Evolutionary conservation across 2,797 vertebrate genomes (phyloP).

Genomic region (Micropoecilia bifurca): DNA sequence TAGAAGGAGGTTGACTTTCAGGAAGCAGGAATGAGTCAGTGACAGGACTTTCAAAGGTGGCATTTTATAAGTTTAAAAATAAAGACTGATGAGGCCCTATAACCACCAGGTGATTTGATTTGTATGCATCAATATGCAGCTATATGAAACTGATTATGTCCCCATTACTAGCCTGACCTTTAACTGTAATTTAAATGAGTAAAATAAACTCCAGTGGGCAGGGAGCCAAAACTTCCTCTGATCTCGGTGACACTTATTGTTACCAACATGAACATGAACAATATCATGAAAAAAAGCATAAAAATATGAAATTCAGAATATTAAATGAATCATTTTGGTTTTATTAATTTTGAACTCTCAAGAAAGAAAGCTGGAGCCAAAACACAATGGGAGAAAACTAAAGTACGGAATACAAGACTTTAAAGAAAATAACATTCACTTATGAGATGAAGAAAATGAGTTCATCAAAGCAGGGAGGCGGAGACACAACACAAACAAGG

Average conservation of each 20-base stretch:
- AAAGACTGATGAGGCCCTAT: background rate
- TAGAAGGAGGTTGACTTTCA: background rate
- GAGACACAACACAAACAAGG: constrained; percentile 27
- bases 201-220: background rate
- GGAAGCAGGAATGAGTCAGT: background rate
- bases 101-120: background rate
- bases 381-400: background rate
- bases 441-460: constrained; percentile 6
- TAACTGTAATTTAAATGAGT: background rate
- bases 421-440: background rate
- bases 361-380: background rate
- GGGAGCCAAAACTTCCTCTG: background rate
- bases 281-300: background rate
- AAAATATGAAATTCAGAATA: background rate
- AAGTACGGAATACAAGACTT: background rate
- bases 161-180: background rate
- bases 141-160: background rate
- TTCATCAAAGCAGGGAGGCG: constrained; percentile 2
- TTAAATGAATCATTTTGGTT: background rate
- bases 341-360: background rate
- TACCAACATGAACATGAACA: background rate
- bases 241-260: background rate
- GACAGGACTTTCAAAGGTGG: background rate
- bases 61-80: background rate
- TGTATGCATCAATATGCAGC: background rate